These are phyloP conservation scores for Alethe castanea DNA, from an alignment of 2,113 vertebrate genomes.

Conservation along the genomic window DNA sequence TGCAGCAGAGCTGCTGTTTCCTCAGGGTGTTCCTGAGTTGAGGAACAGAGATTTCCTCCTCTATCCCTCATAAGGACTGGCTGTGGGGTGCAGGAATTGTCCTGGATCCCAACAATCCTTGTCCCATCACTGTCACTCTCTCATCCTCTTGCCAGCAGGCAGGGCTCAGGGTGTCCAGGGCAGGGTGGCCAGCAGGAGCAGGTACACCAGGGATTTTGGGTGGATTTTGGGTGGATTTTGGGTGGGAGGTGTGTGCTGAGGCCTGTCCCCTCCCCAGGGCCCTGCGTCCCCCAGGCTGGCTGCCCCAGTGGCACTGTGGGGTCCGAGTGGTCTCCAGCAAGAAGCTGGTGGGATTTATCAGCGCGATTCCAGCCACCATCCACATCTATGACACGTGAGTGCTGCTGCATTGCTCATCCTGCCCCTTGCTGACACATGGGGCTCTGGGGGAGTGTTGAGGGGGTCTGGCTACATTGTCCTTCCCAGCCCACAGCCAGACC, in stretches of 20 bases:
- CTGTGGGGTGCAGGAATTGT: neutral
- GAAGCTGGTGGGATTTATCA: conserved; percentile 98
- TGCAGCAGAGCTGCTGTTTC: neutral
- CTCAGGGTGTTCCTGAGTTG: accelerated
- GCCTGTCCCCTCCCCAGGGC: conserved; percentile 76
- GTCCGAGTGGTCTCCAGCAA: conserved; percentile 96
- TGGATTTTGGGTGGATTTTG: too few relatives aligned
- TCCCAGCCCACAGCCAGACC: neutral
- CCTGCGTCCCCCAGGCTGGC: conserved; percentile 93
- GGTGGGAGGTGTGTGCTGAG: neutral
- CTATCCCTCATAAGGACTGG: neutral
- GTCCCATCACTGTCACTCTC: neutral
- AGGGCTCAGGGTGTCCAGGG: neutral
- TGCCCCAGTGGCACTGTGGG: conserved; percentile 97
- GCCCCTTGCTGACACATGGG: neutral
- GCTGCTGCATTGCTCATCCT: neutral
- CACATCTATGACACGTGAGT: conserved; percentile 93
- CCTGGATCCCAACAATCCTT: neutral
- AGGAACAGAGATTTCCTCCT: neutral
- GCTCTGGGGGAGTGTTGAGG: neutral
- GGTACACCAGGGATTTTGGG: neutral
- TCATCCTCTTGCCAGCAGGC: neutral
- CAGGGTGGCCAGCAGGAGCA: neutral
- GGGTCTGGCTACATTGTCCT: neutral
- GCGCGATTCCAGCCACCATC: conserved; percentile 93